Evolutionary conservation across 2,888 invertebrate genomes (phyloP).

Genomic region (Diplazon laetatorius): DNA sequence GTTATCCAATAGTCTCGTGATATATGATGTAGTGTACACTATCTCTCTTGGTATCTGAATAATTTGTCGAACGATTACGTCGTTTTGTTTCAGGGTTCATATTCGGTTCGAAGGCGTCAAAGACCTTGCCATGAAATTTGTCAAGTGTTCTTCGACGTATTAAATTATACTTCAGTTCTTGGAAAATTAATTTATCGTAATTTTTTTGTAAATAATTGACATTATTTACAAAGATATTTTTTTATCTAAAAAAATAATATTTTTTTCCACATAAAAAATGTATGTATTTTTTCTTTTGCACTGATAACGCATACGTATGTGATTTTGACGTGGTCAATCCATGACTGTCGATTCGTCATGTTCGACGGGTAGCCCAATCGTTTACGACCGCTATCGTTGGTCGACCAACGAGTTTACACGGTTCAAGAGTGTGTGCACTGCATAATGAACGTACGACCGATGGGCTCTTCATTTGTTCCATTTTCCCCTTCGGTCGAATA

Average conservation of each 20-base stretch:
- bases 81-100: conserved; percentile 67
- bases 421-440: conserved; percentile 42
- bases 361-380: too few species aligned
- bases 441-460: conserved; percentile 47
- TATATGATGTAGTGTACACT: conserved; percentile 69
- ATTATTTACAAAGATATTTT: too few species aligned
- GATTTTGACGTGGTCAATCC: not conserved
- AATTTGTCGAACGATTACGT: conserved; percentile 74
- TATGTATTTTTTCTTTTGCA: too few species aligned
- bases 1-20: conserved; percentile 71
- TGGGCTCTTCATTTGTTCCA: conserved; percentile 45
- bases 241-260: too few species aligned
- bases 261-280: too few species aligned
- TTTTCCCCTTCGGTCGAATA: conserved; percentile 11
- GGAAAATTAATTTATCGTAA: too few species aligned
- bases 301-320: not conserved
- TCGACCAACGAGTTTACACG: conserved; percentile 43
- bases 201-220: too few species aligned
- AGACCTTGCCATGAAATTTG: too few species aligned
- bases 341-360: too few species aligned
- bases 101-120: not conserved
- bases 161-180: too few species aligned
- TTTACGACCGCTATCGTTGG: conserved; percentile 32
- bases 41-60: conserved; percentile 70
- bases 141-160: too few species aligned